Percentiles rank a stretch among this genome's conserved stretches.
Evolutionary conservation across 2,113 vertebrate species (phyloP).

Genomic region (Nesoenas mayeri): DNA sequence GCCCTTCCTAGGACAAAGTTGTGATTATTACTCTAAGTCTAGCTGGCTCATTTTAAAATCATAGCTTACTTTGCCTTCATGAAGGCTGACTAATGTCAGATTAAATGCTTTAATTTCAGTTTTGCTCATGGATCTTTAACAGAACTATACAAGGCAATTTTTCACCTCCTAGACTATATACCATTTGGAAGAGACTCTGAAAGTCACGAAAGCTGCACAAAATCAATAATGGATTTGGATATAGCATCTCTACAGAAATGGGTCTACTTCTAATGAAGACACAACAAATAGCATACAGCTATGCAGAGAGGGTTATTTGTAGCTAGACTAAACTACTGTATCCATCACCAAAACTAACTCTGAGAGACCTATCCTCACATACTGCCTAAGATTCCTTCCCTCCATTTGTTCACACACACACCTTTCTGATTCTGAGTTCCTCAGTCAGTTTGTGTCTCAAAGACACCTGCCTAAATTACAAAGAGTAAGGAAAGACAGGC

Average conservation of each 20-base stretch:
- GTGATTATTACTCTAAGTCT: not conserved
- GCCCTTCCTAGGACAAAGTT: not conserved
- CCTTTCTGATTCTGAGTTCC: not conserved
- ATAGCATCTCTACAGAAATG: not conserved
- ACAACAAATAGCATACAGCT: not conserved
- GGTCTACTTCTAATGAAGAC: not conserved
- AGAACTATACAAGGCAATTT: not conserved
- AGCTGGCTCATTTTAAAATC: not conserved
- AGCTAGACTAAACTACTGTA: not conserved
- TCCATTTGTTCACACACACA: not conserved
- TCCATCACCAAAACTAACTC: not conserved
- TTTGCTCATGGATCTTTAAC: not conserved
- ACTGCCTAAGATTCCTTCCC: not conserved
- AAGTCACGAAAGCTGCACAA: not conserved
- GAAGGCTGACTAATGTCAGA: not conserved
- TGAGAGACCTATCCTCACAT: not conserved
- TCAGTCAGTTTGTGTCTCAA: not conserved
- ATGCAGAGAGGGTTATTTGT: not conserved
- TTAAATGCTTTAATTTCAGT: not conserved
- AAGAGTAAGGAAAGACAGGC: not conserved
- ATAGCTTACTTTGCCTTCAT: not conserved
- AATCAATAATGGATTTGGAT: not conserved
- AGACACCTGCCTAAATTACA: not conserved
- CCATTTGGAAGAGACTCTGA: not conserved
- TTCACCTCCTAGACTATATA: not conserved